A percentile compares a stretch with the other conserved stretches of the same genome.
These are phyloP conservation scores for Thelaira solivaga DNA, from an alignment of 2,888 invertebrate genomes.

Conservation along the genomic window DNA sequence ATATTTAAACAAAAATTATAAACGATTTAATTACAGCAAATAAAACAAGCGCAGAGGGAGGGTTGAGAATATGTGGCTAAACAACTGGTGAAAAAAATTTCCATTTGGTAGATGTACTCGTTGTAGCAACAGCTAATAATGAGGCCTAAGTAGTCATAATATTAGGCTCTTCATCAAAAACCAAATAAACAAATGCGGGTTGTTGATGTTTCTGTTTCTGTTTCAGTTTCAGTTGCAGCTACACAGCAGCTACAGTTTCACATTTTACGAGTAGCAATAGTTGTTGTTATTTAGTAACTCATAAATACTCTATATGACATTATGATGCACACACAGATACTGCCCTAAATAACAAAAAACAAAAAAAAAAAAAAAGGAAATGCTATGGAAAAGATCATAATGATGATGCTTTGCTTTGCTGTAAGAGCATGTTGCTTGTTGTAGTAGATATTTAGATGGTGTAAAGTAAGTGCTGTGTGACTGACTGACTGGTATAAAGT, in stretches of 20 bases:
- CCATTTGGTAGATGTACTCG: background rate
- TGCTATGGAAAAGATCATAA: constrained; percentile 32
- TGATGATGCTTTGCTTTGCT: constrained; percentile 33
- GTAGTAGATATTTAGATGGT: constrained; percentile 26
- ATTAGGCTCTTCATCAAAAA: constrained; percentile 57
- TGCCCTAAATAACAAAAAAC: constrained; percentile 28
- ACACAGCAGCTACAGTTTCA: too few species aligned
- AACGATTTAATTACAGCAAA: constrained; percentile 53
- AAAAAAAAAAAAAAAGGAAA: constrained; percentile 40
- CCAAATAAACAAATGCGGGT: constrained; percentile 61
- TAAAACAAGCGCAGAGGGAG: background rate
- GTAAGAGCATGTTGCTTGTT: background rate
- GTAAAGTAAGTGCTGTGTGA: constrained; percentile 33
- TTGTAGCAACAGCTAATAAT: constrained; percentile 49
- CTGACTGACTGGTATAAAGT: constrained; percentile 28
- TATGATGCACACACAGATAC: constrained; percentile 17
- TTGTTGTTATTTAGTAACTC: constrained; percentile 34
- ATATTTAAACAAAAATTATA: constrained; percentile 25
- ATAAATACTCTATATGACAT: constrained; percentile 44
- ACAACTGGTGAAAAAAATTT: constrained; percentile 30
- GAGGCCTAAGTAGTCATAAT: constrained; percentile 61
- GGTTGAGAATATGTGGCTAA: background rate
- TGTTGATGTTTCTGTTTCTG: constrained; percentile 32
- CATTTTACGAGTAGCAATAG: background rate
- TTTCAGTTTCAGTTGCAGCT: too few species aligned